A percentile compares a stretch with the other conserved stretches of the same genome.
These are phyloP conservation scores for Ascidia mentula DNA, from an alignment of 23 tunicate species.

Conservation along the genomic window DNA sequence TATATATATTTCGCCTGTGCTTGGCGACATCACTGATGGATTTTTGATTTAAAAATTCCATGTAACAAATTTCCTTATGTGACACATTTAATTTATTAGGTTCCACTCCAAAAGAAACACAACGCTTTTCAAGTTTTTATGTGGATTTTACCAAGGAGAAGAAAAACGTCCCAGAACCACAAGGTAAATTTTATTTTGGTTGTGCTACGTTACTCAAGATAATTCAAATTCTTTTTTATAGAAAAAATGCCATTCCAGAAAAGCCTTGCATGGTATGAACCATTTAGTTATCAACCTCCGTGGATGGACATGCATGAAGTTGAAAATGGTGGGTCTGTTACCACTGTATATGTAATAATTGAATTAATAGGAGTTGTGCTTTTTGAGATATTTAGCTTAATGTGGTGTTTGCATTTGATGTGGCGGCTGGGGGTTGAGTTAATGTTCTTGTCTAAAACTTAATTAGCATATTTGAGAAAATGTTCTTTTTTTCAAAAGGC, in stretches of 20 bases:
- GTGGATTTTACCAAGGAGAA: slow-evolving; percentile 16
- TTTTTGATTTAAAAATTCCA: not conserved
- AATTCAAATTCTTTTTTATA: slow-evolving; percentile 7
- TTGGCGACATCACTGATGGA: no score
- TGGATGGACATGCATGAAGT: slow-evolving; percentile 37
- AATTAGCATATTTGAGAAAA: no score
- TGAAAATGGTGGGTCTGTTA: not conserved
- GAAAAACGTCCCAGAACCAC: not conserved
- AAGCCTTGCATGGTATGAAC: slow-evolving; percentile 89
- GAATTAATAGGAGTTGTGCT: no score
- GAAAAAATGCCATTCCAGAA: not conserved
- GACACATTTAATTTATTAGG: no score
- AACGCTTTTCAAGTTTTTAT: slow-evolving; percentile 39
- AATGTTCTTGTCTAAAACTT: no score
- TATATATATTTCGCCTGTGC: no score
- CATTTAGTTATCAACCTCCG: slow-evolving; percentile 55
- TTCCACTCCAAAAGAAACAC: not conserved
- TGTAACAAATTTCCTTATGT: not conserved
- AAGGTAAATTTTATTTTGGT: not conserved
- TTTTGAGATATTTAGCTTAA: no score
- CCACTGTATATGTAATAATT: no score
- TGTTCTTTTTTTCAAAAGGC: no score
- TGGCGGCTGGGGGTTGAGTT: no score
- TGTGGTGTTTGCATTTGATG: no score
- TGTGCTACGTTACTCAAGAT: not conserved